phyloP scores from a whole-genome alignment of 2,113 vertebrate species.

The Burhinus bistriatus region DNA sequence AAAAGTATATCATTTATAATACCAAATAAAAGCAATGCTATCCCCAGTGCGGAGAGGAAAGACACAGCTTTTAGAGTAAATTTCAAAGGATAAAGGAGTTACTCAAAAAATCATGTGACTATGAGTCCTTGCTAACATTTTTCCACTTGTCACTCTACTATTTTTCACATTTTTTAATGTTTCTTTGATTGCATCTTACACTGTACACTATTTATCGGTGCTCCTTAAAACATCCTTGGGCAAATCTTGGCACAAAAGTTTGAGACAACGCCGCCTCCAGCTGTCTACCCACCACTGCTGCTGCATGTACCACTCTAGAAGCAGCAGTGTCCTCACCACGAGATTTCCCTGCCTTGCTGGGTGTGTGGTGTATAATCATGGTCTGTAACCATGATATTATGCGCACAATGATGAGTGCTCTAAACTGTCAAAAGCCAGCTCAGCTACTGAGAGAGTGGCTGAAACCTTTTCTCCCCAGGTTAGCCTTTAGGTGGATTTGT shows the following conservation, averaged over 20 bases:
- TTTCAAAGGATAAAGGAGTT: background rate
- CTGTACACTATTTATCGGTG: background rate
- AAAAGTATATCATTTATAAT: background rate
- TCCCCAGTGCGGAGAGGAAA: background rate
- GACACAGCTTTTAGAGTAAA: background rate
- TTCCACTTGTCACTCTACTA: background rate
- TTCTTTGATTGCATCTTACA: background rate
- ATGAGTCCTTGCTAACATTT: background rate
- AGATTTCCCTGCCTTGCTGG: background rate
- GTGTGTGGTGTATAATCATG: background rate
- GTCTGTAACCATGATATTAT: background rate
- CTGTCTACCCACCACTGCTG: background rate
- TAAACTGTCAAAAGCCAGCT: background rate
- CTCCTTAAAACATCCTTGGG: background rate
- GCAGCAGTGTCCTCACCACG: background rate
- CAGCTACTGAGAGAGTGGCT: background rate
- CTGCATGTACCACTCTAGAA: background rate
- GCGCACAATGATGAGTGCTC: background rate
- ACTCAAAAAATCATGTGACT: background rate
- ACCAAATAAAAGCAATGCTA: background rate
- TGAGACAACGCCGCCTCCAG: background rate
- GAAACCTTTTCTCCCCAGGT: background rate
- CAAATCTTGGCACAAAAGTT: background rate
- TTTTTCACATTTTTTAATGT: background rate
- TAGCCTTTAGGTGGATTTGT: background rate